Base-by-base conservation (phyloP, 2,797 vertebrate species). In the Darevskia mixta region DNA sequence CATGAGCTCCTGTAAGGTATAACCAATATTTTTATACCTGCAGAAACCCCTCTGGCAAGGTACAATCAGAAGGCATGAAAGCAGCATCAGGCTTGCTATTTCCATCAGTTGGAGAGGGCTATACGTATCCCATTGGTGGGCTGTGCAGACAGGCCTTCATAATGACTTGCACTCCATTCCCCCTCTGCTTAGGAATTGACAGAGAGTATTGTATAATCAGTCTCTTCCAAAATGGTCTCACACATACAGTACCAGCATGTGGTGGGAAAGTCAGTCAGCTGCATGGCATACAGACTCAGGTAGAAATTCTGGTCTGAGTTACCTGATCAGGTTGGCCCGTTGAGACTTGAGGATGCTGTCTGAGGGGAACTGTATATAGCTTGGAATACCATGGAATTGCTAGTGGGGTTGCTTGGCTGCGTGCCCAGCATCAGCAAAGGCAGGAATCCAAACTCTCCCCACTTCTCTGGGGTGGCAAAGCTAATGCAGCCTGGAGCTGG, bases 41-140 rank as follows among this genome's bases (percentile, higher is more conserved):
- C 95, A 97, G 96, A 97, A 97, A 92, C 95, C 96, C 97, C 96
- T 96, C 97, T 97, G 96, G 96, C 97, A 95, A 95, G 93, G 89
- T 79, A 79, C 92, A 93, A 95, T 92, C 94, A 89, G 92, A 94
- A 95, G 94, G 82, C 90, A 92, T 91, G 86, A 95, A 93, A 88
- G 79, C 64, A 81, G 86, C 89, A 93, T 94, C 95, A 95, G 91
- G 89, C 91, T 83, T 82, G 87, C 78, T 86, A 91, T 91, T 88
- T 86, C 55, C 87, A 64, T 92, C 89, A 55, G 88, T 66, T 88
- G 90, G 93, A 95, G 92, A 93, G 90, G 90, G 94, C 88, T 91
- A 29, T 38, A 91, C 89, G 93, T 94, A 92, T 93, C 92, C 90
- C 91, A 86, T 92, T 90, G 88, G 92, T 90, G 93, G 92, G 86